These are phyloP conservation scores for Papilio polytes DNA, from an alignment of 1,140 invertebrate genomes.

Conservation along the genomic window DNA sequence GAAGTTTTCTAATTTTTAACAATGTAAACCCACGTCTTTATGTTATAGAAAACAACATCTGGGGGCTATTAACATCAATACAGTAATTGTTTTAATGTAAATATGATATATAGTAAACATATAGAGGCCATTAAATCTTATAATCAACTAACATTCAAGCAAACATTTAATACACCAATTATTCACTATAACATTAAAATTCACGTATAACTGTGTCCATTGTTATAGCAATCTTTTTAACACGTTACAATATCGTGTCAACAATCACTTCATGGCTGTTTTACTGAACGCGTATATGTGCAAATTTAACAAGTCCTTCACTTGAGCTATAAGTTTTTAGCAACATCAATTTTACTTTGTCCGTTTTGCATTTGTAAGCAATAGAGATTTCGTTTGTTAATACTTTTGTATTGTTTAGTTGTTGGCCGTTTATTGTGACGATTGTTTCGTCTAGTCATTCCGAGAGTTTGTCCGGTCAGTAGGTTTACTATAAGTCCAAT, in stretches of 20 bases:
- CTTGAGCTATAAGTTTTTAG: not conserved
- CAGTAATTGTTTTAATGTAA: not conserved
- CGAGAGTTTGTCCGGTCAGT: not conserved
- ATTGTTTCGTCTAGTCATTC: not conserved
- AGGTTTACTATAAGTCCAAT: not conserved
- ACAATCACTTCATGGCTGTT: not conserved
- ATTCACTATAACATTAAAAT: not conserved
- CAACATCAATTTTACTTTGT: not conserved
- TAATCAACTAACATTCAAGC: not conserved
- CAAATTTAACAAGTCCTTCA: not conserved
- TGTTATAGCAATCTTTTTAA: not conserved
- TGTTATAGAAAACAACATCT: too few species aligned
- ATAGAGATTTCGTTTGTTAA: not conserved
- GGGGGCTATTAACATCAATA: too few species aligned
- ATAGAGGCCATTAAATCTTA: conserved; percentile 7
- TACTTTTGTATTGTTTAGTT: not conserved
- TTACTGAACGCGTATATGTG: not conserved
- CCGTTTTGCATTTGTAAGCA: not conserved
- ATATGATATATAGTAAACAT: not conserved
- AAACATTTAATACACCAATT: conserved; percentile 17
- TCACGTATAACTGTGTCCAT: conserved; percentile 1
- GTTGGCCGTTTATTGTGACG: conserved; percentile 7
- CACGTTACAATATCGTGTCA: not conserved
- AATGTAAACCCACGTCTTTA: too few species aligned
- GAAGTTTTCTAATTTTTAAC: too few species aligned